Base-by-base conservation (phyloP, 2,888 invertebrate species). In the Synanthedon formicaeformis region DNA sequence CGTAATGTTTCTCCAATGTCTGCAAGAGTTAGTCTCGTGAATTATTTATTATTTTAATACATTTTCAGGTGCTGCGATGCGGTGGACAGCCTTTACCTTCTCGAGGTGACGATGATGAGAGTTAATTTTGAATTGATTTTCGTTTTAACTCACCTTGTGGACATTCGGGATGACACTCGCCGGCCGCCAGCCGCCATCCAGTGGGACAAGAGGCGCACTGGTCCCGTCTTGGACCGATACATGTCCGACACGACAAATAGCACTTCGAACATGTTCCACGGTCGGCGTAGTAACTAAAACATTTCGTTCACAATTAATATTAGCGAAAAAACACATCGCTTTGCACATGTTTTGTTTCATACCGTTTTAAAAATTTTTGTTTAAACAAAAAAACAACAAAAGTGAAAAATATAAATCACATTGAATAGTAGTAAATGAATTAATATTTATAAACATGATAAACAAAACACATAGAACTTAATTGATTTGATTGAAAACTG, bases 81-180 rank as follows among this genome's bases (percentile, higher is more conserved):
- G 18, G 18, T 23, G 18, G 18, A 23, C 27, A 27, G 27, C 27
- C 6, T 27, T 34, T 10, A 10, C 34, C 34, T 34, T 10, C 10
- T 34, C 23, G 23, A 23, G 23, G 4, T 23, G 23, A 4, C 23
- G 4, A 23, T 23, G 23, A 23, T 23, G 5, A 40, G 50, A 40
- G 8, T 10, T 2, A 48, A n/a, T 23, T 50, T 27, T 27, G 27
- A 27, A 27, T 8, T 34, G 34, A 34, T 34, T 34, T 8, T 10
- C 10, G 10, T 34, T 34, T 34, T 10, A 11, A 13, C 56, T 52
- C 65, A 84, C 85, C 95, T 78, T 94, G 93, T 0, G 96, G 95
- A 75, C 96, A 96, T 66, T 94, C 93, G 0, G 94, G 93, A 64
- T 94, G 92, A 66, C 96, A 96, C 74, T 95, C 94, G 2, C 95